A percentile compares a stretch with the other conserved stretches of the same genome.
phyloP scores from a whole-genome alignment of 2,113 vertebrate genomes.

The Barnardius zonarius region DNA sequence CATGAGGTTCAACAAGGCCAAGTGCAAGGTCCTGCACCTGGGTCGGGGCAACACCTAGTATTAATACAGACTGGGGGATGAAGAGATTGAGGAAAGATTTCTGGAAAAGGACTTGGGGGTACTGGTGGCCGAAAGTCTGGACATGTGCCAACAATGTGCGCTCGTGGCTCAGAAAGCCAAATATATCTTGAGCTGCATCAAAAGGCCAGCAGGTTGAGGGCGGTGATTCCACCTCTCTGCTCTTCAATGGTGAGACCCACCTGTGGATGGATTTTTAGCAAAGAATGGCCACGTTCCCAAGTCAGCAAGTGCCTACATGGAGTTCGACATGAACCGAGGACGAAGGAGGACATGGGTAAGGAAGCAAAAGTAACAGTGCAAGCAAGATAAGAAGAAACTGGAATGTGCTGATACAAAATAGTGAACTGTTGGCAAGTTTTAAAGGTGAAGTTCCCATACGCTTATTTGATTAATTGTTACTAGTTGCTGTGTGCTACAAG shows the following conservation, averaged over 20 bases:
- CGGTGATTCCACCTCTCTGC: neutral
- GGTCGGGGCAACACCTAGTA: fast-evolving
- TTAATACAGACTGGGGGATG: neutral
- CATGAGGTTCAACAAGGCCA: neutral
- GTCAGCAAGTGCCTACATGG: no score
- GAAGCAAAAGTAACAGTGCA: no score
- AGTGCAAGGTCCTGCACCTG: neutral
- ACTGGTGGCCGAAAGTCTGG: neutral
- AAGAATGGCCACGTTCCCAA: no score
- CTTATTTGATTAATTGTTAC: no score
- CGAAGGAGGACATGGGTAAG: no score
- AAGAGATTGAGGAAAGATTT: neutral
- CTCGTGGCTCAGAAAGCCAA: neutral
- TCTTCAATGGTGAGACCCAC: neutral
- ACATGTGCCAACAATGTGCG: fast-evolving
- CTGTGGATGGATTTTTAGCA: neutral
- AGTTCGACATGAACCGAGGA: no score
- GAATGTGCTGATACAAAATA: no score
- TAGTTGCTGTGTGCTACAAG: no score
- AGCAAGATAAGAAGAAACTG: no score
- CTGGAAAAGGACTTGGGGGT: neutral
- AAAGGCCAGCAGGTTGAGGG: neutral
- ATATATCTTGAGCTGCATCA: fast-evolving
- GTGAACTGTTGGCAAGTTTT: no score
- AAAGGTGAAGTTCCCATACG: no score